Percentiles rank a stretch among this genome's conserved stretches.
Evolutionary conservation across 2,797 vertebrate genomes (phyloP).

Genomic region (Thaleichthys pacificus): DNA sequence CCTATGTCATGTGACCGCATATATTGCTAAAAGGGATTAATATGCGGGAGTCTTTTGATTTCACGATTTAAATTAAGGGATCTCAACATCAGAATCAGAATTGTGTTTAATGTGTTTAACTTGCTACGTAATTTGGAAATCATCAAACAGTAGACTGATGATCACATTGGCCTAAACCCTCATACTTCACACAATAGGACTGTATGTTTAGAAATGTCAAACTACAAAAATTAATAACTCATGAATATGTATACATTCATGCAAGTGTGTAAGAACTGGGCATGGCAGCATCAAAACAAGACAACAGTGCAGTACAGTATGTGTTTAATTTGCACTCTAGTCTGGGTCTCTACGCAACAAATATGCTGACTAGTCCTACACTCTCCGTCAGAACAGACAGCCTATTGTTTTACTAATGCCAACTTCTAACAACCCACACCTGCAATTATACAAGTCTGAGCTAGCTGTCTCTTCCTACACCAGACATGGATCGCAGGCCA

Average conservation of each 20-base stretch:
- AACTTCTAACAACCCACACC: conserved; percentile 46
- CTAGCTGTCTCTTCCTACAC: conserved; percentile 36
- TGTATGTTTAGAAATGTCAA: conserved; percentile 5
- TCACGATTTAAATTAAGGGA: background rate
- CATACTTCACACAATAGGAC: conserved; percentile 1
- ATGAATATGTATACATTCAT: conserved; percentile 2
- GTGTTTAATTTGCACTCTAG: conserved; percentile 10
- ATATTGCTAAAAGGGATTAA: background rate
- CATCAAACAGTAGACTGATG: conserved; percentile 1
- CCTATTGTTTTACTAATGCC: conserved; percentile 55
- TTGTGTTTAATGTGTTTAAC: too few species aligned
- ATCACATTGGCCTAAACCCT: background rate
- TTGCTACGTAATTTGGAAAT: background rate
- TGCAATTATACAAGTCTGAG: conserved; percentile 50
- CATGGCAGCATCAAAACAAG: background rate
- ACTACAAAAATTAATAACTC: background rate
- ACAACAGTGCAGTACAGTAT: background rate
- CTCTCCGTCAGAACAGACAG: conserved; percentile 46
- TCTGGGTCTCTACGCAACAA: conserved; percentile 23
- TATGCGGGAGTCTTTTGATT: background rate
- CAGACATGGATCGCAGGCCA: conserved; percentile 17
- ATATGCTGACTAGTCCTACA: conserved; percentile 44
- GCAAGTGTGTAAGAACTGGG: background rate
- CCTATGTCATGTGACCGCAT: background rate
- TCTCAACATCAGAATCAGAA: too few species aligned